Conservation (phyloP, 1,140 invertebrate species). For the Cardiocondyla obscurior region DNA sequence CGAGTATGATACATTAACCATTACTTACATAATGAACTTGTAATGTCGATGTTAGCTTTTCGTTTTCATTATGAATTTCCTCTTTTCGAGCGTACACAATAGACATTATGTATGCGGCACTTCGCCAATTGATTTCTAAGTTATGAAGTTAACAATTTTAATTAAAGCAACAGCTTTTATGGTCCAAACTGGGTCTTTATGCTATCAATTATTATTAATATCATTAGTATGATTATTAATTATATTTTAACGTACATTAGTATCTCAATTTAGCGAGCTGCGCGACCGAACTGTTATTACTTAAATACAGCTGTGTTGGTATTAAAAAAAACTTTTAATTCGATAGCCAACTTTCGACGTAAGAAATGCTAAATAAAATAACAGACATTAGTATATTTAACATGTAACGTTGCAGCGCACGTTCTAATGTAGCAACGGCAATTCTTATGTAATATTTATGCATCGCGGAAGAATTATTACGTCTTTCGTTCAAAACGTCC, state of each 20-base stretch:
- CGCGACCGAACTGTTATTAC: too few species aligned
- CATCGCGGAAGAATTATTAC: background rate
- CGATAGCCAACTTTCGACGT: background rate
- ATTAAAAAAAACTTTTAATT: too few species aligned
- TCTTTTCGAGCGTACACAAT: background rate
- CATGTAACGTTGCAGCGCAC: background rate
- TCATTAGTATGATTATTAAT: too few species aligned
- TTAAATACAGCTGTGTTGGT: too few species aligned
- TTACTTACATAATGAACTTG: conserved; percentile 19
- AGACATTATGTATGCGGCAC: background rate
- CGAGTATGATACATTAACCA: background rate
- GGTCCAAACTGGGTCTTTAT: too few species aligned
- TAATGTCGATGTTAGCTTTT: background rate
- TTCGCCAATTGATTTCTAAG: background rate
- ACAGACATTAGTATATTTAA: background rate
- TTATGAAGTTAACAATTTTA: conserved; percentile 16
- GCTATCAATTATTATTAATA: too few species aligned
- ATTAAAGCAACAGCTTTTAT: too few species aligned
- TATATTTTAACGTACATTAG: too few species aligned
- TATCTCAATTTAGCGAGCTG: too few species aligned
- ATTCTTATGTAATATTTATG: conserved; percentile 36
- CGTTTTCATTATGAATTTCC: background rate
- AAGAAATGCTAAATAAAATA: conserved; percentile 13
- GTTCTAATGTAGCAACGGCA: background rate
- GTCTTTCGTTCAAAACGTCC: background rate